Evolutionary conservation across 2,113 vertebrate genomes (phyloP).

Genomic region (Monopterus albus): DNA sequence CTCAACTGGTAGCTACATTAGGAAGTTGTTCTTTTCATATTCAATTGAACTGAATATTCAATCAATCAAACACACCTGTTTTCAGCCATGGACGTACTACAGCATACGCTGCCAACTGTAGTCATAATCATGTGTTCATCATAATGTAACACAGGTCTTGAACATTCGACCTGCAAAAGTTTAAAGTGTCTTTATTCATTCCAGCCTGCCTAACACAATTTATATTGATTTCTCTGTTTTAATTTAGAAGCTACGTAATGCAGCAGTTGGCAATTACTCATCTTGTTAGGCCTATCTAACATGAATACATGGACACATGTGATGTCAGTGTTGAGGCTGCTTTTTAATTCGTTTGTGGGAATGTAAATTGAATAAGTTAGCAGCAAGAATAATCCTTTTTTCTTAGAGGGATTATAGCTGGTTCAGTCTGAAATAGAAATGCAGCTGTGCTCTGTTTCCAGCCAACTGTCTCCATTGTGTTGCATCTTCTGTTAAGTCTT

Average conservation of each 20-base stretch:
- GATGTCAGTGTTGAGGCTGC: slow-evolving; percentile 4
- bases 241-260: slow-evolving; percentile 21
- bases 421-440: slow-evolving; percentile 30
- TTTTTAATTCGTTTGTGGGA: slow-evolving; percentile 30
- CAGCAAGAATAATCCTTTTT: slow-evolving; percentile 42
- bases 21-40: no score
- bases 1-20: no score
- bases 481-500: background rate
- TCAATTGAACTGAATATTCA: no score
- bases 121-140: background rate
- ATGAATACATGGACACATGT: slow-evolving; percentile 4
- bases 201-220: background rate
- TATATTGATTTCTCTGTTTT: slow-evolving; percentile 6
- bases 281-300: background rate
- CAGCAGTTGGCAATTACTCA: slow-evolving; percentile 14
- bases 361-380: slow-evolving; percentile 42
- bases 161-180: no score
- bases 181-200: slow-evolving; percentile 1
- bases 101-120: background rate
- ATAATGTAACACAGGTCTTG: no score
- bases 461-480: slow-evolving; percentile 20
- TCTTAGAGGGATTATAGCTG: slow-evolving; percentile 43
- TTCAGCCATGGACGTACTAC: background rate
- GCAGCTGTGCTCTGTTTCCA: slow-evolving; percentile 4
- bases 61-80: background rate